Evolutionary conservation across 2,797 vertebrate species (phyloP).

Genomic region (Coregonus suidteri): DNA sequence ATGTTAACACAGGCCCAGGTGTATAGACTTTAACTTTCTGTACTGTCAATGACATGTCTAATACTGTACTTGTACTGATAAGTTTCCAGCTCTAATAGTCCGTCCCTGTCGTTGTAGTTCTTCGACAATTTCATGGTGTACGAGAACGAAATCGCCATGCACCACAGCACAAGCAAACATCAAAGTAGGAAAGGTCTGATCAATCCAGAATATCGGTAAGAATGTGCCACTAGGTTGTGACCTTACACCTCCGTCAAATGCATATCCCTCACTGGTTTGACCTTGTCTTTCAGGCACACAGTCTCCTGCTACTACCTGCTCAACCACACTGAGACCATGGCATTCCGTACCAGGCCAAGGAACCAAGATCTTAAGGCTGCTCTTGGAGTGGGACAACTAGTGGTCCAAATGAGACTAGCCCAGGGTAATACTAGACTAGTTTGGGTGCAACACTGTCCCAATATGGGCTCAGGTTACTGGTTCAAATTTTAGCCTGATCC

Average conservation of each 20-base stretch:
- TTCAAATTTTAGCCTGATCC: too few relatives aligned
- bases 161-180: conserved; percentile 7
- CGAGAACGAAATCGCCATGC: conserved; percentile 70
- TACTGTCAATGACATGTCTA: rapidly evolving
- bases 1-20: background rate
- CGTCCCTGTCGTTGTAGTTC: conserved; percentile 60
- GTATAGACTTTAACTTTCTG: background rate
- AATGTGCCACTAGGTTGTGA: background rate
- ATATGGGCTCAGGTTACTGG: too few relatives aligned
- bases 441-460: too few relatives aligned
- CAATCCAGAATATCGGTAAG: conserved; percentile 67
- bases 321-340: conserved; percentile 52
- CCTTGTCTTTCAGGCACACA: conserved; percentile 54
- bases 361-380: conserved; percentile 48
- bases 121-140: conserved; percentile 72
- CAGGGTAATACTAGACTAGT: conserved; percentile 49
- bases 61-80: background rate
- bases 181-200: background rate
- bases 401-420: conserved; percentile 67
- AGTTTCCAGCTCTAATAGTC: background rate
- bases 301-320: conserved; percentile 73
- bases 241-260: too few relatives aligned
- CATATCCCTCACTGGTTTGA: background rate
- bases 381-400: conserved; percentile 64
- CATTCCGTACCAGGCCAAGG: conserved; percentile 49